Base-by-base conservation (phyloP, 2,113 vertebrate genomes). In the Campylorhamphus procurvoides region DNA sequence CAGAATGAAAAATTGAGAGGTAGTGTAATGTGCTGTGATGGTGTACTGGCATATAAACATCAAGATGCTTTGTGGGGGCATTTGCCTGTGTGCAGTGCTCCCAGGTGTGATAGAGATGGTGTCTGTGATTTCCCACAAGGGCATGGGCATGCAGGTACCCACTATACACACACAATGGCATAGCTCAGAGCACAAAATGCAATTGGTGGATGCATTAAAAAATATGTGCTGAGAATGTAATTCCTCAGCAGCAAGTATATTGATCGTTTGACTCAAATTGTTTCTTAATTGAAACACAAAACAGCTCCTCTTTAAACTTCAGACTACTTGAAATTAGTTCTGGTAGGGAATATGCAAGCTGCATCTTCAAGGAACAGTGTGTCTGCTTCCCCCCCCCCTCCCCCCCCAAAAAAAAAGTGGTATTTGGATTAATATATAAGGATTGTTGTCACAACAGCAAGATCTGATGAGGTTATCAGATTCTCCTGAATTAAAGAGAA, bases 31-130 rank as follows among this genome's bases (percentile, higher is more conserved):
- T 7, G 27, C 22, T 50, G 14, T 33, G 6, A 9, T 5, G 16
- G 29, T 39, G 8, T n/a, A 23, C 18, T 31, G 53, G 25, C 29
- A 27, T 46, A 18, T 10, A 69, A 77, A 19, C 46, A 39, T 17
- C 37, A 46, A 15, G 5, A 3, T 3, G 0, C 39, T 76, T 73
- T 50, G 15, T 19, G 27, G 42, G 58, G 37, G 7, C 8, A 9
- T 50, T 69, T 88, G 42, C 39, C 35, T 27, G 1, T 4, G 8
- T 29, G 59, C 28, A 13, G 13, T 14, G 19, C 42, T 69, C 55
- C n/a, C 0, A 3, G 4, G 24, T 0, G 1, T 2, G 18, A 7
- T n/a, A 18, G 55, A 53, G 42, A 8, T 22, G n/a, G n/a, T 19
- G 40, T 40, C 56, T 60, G 44, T 16, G 15, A 2, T 12, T 52